Base-by-base conservation (phyloP, 2,113 vertebrate genomes). In the Nannospalax galili region DNA sequence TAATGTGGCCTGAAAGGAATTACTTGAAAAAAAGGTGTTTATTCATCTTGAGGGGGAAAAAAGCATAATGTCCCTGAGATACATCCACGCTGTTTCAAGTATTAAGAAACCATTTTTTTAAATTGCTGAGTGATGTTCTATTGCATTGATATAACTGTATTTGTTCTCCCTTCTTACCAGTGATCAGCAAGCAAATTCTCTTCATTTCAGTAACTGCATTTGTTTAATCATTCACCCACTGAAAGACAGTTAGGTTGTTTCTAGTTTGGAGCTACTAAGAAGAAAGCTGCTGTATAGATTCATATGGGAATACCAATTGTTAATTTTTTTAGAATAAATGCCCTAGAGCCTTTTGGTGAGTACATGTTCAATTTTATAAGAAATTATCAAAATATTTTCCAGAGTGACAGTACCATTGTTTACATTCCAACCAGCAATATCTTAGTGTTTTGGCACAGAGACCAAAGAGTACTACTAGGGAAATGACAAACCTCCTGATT, bases 381-480 rank as follows among this genome's bases (percentile, higher is more conserved):
- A 92, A 90, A 77, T 22, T 35, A 30, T 32, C 35, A 81, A 77
- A 70, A 14, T 45, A 88, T 75, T 97, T 88, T 77, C 37, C n/a
- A 85, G 19, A 93, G 65, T 72, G 77, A 35, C 28, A 52, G 11
- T 42, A 78, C 16, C 32, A 80, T 69, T 52, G 11, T 86, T 94
- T 75, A 84, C 37, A 67, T 87, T 82, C 12, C 24, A 56, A 73
- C 20, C 17, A 73, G 48, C 67, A 52, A 67, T 62, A 62, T 26
- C 56, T 86, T 65, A 82, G 20, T 45, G 35, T 88, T 85, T 42
- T 72, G 65, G 65, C 15, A 92, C 1, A 80, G 52, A 97, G 78
- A 91, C 28, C 62, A 86, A 80, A 60, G 48, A 56, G 11, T 48
- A 79, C 24, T 30, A 81, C 69, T 89, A 82, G 65, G 9, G 62